Percentiles rank a stretch among this genome's conserved stretches.
Evolutionary conservation across 2,888 invertebrate genomes (phyloP).

Genomic region (Strigamia transsilvanica): DNA sequence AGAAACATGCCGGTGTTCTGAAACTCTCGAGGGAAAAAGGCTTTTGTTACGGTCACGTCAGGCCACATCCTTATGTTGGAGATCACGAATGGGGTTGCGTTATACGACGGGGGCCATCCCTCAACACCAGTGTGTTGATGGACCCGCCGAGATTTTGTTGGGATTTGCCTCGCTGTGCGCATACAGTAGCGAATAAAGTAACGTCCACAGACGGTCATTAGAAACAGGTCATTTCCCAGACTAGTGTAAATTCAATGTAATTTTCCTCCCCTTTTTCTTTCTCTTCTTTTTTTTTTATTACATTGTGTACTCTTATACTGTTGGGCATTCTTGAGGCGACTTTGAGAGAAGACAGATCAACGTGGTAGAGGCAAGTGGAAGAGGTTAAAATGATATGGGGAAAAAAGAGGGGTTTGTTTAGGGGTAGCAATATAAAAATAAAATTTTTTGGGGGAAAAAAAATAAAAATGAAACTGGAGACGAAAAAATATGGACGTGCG

Average conservation of each 20-base stretch:
- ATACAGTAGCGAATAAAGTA: not conserved
- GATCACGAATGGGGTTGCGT: constrained; percentile 21
- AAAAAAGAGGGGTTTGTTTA: not conserved
- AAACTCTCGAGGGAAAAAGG: constrained; percentile 29
- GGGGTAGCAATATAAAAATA: not conserved
- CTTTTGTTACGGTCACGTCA: constrained; percentile 38
- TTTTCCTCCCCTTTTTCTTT: not conserved
- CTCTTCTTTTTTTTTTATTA: not conserved
- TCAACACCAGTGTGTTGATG: constrained; percentile 27
- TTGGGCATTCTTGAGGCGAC: constrained; percentile 24
- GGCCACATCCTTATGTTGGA: constrained; percentile 34
- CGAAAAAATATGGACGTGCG: constrained; percentile 12
- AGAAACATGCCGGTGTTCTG: constrained; percentile 6
- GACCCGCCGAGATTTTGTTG: constrained; percentile 34
- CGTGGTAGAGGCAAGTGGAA: constrained; percentile 19
- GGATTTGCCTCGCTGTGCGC: constrained; percentile 12
- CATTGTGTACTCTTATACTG: not conserved
- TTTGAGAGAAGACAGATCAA: constrained; percentile 28
- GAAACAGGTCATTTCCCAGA: constrained; percentile 18
- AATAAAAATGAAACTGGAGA: not conserved
- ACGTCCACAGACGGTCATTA: constrained; percentile 7
- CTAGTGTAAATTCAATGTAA: constrained; percentile 27
- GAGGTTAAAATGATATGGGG: constrained; percentile 42
- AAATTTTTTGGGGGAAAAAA: not conserved
- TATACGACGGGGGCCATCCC: constrained; percentile 46